Conservation (phyloP, 2,888 invertebrate species). For the Germaria angustata region DNA sequence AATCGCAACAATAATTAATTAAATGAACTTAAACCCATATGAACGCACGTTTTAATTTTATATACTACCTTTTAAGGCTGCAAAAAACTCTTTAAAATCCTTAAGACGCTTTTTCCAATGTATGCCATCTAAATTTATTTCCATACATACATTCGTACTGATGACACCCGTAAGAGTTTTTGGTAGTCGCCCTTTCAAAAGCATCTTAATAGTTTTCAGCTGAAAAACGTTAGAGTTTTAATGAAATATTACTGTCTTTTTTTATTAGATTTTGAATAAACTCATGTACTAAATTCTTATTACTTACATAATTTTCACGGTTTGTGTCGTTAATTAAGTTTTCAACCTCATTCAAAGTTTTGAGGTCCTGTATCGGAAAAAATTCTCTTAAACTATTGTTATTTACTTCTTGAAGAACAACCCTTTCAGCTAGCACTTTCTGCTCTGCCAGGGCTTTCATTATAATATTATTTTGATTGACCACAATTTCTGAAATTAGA, state of each 20-base stretch:
- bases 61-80: constrained; percentile 13
- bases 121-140: constrained; percentile 49
- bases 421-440: constrained; percentile 36
- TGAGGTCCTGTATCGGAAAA: constrained; percentile 13
- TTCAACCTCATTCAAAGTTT: constrained; percentile 24
- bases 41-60: not conserved
- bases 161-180: constrained; percentile 37
- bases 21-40: too few species aligned
- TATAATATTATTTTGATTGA: constrained; percentile 3
- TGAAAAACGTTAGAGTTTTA: constrained; percentile 4
- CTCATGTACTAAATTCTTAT: not conserved
- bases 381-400: constrained; percentile 26
- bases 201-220: constrained; percentile 11
- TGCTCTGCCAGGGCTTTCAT: constrained; percentile 24
- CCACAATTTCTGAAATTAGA: not conserved
- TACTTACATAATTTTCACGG: not conserved
- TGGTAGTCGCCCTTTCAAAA: constrained; percentile 35
- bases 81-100: constrained; percentile 16
- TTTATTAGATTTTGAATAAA: too few species aligned
- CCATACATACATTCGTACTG: constrained; percentile 18
- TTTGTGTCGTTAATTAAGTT: constrained; percentile 14
- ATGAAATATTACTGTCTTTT: too few species aligned
- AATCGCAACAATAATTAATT: too few species aligned
- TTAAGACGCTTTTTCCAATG: constrained; percentile 35
- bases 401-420: constrained; percentile 30